Evolutionary conservation across 2,797 vertebrate genomes (phyloP), one percentile per base, ranked within the genome.

Genomic region (Thalassophryne amazonica): DNA sequence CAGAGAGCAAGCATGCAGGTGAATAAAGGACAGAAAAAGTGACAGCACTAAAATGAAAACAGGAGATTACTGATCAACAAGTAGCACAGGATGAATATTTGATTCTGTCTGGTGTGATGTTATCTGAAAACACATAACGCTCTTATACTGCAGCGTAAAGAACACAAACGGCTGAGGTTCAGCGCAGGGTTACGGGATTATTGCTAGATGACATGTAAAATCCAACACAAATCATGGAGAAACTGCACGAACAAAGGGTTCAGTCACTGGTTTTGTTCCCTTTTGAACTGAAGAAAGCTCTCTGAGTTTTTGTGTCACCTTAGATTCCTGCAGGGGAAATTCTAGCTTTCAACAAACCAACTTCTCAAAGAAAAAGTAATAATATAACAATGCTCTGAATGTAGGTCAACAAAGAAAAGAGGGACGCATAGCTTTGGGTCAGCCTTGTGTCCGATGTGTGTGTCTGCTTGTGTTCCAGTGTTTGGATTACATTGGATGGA

Each of bases 31-130:
- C 37, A 28, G 63, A 29, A 42, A 20, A 40, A 40, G 59, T 9
- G 31, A 48, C 37, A 11, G 56, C n/a, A 11, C 21, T 3, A 3
- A 77, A 85, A 86, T 78, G 77, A 85, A 81, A 85, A 80, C 23
- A 45, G 72, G 77, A 86, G 87, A 85, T 87, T 85, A 83, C 80
- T 39, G 75, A 81, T 84, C 73, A 57, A 50, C 16, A 45, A 45
- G 73, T 39, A 69, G 78, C 60, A 16, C 49, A 27, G 50, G 61
- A 67, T 58, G 72, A 83, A 80, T 84, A 78, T 84, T 78, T 78
- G 60, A 81, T 83, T 78, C 62, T 8, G 61, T 33, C 69, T 64
- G 72, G 76, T 71, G 73, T 73, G 42, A 46, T 45, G 51, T 61
- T 81, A 82, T 86, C 77, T 72, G 57, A 51, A 66, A 76, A 62